Evolutionary conservation across 2,888 invertebrate genomes (phyloP).

Genomic region (Mesopsocus fuscifrons): DNA sequence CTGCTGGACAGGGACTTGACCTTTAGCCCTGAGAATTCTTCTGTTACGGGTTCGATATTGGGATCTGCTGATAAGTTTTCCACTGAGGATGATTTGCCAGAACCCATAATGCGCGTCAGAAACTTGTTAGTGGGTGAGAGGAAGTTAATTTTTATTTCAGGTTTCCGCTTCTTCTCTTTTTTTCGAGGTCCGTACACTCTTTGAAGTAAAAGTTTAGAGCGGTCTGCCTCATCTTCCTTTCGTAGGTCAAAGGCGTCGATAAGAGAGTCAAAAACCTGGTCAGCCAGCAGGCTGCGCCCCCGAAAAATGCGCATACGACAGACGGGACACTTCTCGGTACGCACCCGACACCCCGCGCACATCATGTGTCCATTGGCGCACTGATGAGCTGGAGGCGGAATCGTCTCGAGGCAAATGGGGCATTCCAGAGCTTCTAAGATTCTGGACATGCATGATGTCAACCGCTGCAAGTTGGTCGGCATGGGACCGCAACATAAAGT

Average conservation of each 20-base stretch:
- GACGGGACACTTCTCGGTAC: slow-evolving; percentile 28
- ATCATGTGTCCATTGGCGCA: slow-evolving; percentile 30
- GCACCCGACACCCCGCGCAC: slow-evolving; percentile 27
- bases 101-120: slow-evolving; percentile 14
- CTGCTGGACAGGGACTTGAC: slow-evolving; percentile 13
- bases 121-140: slow-evolving; percentile 15
- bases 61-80: slow-evolving; percentile 14
- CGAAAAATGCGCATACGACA: slow-evolving; percentile 28
- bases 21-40: slow-evolving; percentile 10
- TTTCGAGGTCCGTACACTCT: slow-evolving; percentile 11
- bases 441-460: slow-evolving; percentile 28
- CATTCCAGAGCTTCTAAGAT: slow-evolving; percentile 30
- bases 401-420: slow-evolving; percentile 30
- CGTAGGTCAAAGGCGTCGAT: slow-evolving; percentile 16
- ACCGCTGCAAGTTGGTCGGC: slow-evolving; percentile 25
- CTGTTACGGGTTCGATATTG: not conserved
- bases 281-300: slow-evolving; percentile 28
- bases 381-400: slow-evolving; percentile 27
- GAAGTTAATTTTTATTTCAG: slow-evolving; percentile 12
- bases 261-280: slow-evolving; percentile 17
- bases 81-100: slow-evolving; percentile 16
- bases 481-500: slow-evolving; percentile 17
- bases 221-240: slow-evolving; percentile 13
- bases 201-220: slow-evolving; percentile 15
- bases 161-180: slow-evolving; percentile 12